phyloP scores from a whole-genome alignment of 2,797 vertebrate genomes.

The Ibycter americanus region DNA sequence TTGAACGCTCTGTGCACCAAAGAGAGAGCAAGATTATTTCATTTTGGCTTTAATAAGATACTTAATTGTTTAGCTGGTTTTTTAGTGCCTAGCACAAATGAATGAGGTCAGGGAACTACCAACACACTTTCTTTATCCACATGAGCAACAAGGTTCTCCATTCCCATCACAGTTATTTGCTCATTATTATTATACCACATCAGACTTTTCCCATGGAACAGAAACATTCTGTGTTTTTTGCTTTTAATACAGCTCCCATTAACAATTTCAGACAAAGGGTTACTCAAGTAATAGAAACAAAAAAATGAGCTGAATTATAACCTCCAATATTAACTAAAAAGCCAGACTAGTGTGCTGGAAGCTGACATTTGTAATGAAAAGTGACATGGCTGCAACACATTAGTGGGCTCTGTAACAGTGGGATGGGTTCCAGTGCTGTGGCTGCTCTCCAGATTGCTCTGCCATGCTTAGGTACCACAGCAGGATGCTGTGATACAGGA shows the following conservation, averaged over 20 bases:
- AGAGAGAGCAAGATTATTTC: background rate
- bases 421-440: background rate
- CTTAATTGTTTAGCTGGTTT: background rate
- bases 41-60: background rate
- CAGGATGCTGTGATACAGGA: background rate
- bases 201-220: background rate
- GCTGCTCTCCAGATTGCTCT: constrained; percentile 20
- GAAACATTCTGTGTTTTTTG: background rate
- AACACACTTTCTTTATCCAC: background rate
- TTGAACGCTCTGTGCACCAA: background rate
- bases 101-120: background rate
- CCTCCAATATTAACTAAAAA: background rate
- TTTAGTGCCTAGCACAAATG: background rate
- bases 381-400: background rate
- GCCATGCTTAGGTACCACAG: constrained; percentile 16
- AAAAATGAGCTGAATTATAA: background rate
- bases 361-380: constrained; percentile 4
- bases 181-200: background rate
- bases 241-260: background rate
- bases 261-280: background rate
- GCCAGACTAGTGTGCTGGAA: background rate
- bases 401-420: background rate
- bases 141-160: background rate
- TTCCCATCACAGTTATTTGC: background rate
- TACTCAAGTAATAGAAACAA: background rate